A percentile compares a stretch with the other conserved stretches of the same genome.
Evolutionary conservation across 2,888 invertebrate species (phyloP).

Genomic region (Macrophya annulata): DNA sequence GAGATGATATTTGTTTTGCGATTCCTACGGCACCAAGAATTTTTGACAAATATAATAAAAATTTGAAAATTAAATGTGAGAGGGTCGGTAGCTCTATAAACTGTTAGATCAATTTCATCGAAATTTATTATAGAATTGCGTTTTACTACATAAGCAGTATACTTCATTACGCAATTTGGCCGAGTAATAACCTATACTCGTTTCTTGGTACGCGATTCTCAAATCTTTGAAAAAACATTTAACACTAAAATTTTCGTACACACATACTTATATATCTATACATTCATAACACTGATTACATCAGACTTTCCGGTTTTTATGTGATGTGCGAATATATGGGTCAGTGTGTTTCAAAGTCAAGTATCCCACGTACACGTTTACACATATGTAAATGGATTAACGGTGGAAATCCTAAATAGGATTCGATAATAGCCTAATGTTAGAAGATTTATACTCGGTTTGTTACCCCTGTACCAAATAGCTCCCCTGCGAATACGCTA

Average conservation of each 20-base stretch:
- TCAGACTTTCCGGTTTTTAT: background rate
- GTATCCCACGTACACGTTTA: background rate
- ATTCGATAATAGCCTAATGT: slow-evolving; percentile 31
- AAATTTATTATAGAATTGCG: too few relatives aligned
- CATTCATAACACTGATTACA: background rate
- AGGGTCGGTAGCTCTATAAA: too few relatives aligned
- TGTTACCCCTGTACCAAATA: slow-evolving; percentile 7
- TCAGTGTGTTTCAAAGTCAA: background rate
- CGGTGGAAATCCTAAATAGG: background rate
- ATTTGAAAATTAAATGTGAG: too few relatives aligned
- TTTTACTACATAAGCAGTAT: too few relatives aligned
- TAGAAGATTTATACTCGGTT: slow-evolving; percentile 17
- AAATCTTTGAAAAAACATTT: background rate
- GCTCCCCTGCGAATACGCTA: slow-evolving; percentile 39
- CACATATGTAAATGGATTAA: background rate
- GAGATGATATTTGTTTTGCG: background rate
- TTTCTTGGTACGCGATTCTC: background rate
- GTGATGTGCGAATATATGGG: background rate
- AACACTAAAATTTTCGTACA: background rate
- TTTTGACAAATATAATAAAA: too few relatives aligned
- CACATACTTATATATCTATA: background rate
- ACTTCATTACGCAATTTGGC: background rate
- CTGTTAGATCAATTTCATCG: too few relatives aligned
- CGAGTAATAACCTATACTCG: background rate
- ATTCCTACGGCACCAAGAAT: too few relatives aligned